Conservation (phyloP, 2,797 vertebrate species). For the Carcharodon carcharias region DNA sequence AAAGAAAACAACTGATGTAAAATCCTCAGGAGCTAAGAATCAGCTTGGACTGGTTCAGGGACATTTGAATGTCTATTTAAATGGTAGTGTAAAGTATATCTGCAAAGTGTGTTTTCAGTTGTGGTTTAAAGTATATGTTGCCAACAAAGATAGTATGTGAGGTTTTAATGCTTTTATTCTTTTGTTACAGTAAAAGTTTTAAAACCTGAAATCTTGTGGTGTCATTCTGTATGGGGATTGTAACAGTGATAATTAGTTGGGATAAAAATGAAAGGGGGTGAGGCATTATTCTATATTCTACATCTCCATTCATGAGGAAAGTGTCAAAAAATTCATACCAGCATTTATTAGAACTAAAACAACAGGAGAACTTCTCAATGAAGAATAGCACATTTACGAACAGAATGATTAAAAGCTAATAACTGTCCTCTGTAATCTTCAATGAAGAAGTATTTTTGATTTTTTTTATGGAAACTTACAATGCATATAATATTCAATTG, state of each 20-base stretch:
- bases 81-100: too few species aligned
- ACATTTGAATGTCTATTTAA: too few species aligned
- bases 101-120: too few species aligned
- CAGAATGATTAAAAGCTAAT: background rate
- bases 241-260: background rate
- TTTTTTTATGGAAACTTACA: background rate
- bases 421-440: background rate
- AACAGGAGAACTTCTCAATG: background rate
- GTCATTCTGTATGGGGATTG: too few species aligned
- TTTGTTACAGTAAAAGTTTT: too few species aligned
- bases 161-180: too few species aligned
- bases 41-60: too few species aligned
- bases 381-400: background rate
- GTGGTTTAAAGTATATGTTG: too few species aligned
- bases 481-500: background rate
- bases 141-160: too few species aligned
- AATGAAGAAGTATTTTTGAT: background rate
- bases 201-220: too few species aligned
- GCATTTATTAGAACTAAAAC: slow-evolving; percentile 7
- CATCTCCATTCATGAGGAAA: background rate
- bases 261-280: background rate
- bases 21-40: too few species aligned
- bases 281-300: background rate
- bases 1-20: too few species aligned
- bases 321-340: background rate